A percentile compares a stretch with the other conserved stretches of the same genome.
phyloP scores from a whole-genome alignment of 2,113 vertebrate genomes.

The Seriola aureovittata region DNA sequence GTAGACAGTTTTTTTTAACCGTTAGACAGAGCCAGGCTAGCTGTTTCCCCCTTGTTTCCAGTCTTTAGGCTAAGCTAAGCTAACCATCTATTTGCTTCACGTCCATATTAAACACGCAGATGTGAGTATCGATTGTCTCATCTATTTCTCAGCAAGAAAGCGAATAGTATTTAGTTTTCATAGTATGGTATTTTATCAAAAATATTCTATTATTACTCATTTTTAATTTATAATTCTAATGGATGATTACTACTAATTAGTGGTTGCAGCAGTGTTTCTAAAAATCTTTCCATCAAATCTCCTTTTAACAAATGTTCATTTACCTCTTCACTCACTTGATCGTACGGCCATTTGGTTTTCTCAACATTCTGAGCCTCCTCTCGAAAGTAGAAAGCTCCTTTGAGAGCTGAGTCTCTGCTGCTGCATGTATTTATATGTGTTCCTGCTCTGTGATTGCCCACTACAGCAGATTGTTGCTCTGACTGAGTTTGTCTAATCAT shows the following conservation, averaged over 20 bases:
- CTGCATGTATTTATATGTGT: slow-evolving; percentile 45
- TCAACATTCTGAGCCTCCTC: neutral
- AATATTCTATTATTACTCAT: neutral
- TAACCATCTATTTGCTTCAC: neutral
- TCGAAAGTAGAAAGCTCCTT: slow-evolving; percentile 14
- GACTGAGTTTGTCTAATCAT: slow-evolving; percentile 71
- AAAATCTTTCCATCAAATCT: neutral
- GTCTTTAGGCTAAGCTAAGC: neutral
- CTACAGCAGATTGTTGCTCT: slow-evolving; percentile 51
- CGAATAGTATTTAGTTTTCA: too few species aligned
- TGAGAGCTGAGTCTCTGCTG: slow-evolving; percentile 7
- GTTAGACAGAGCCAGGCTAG: too few species aligned
- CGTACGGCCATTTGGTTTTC: neutral
- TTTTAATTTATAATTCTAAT: too few species aligned
- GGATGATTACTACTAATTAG: too few species aligned
- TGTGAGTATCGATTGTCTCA: neutral
- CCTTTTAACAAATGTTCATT: neutral
- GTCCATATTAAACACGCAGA: neutral
- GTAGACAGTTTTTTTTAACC: neutral
- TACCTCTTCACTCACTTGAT: neutral
- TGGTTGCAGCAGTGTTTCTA: neutral
- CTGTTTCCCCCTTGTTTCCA: neutral
- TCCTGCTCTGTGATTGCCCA: slow-evolving; percentile 56
- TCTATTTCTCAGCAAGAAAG: neutral
- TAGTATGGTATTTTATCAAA: neutral